phyloP scores from a whole-genome alignment of 2,888 invertebrate species.

The Yponomeuta evonymella region DNA sequence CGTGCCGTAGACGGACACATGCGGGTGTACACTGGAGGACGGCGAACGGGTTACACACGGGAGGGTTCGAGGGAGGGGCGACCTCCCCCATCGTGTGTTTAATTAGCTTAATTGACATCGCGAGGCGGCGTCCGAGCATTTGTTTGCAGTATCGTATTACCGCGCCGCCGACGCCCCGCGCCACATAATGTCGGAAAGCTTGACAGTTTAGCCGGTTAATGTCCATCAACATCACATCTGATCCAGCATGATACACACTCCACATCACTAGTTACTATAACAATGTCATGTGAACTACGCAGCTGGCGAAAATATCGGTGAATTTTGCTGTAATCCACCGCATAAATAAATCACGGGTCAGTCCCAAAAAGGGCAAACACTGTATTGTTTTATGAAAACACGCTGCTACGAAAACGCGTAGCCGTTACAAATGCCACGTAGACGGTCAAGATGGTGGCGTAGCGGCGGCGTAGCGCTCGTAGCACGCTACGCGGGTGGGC shows the following conservation, averaged over 20 bases:
- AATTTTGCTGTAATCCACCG: background rate
- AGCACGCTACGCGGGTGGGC: conserved; percentile 29
- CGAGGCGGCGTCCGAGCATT: conserved; percentile 72
- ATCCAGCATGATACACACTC: background rate
- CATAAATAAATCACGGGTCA: background rate
- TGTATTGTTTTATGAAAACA: background rate
- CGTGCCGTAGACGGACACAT: conserved; percentile 23
- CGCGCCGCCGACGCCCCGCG: conserved; percentile 32
- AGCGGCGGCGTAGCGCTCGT: conserved; percentile 25
- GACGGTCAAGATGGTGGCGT: background rate
- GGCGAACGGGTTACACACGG: conserved; percentile 39
- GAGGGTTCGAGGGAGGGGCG: conserved; percentile 38
- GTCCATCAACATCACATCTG: background rate
- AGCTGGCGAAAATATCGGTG: background rate
- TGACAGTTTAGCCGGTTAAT: conserved; percentile 5
- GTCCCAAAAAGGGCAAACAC: background rate
- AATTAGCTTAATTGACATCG: conserved; percentile 76
- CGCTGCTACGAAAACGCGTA: background rate
- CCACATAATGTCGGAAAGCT: conserved; percentile 21
- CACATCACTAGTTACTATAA: background rate
- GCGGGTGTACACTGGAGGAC: conserved; percentile 28
- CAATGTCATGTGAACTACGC: conserved; percentile 1
- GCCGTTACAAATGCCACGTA: conserved; percentile 6
- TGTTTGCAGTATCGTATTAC: conserved; percentile 72
- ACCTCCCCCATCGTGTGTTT: conserved; percentile 65